phyloP scores from a whole-genome alignment of 2,113 vertebrate species.

The Microtus montanus region DNA sequence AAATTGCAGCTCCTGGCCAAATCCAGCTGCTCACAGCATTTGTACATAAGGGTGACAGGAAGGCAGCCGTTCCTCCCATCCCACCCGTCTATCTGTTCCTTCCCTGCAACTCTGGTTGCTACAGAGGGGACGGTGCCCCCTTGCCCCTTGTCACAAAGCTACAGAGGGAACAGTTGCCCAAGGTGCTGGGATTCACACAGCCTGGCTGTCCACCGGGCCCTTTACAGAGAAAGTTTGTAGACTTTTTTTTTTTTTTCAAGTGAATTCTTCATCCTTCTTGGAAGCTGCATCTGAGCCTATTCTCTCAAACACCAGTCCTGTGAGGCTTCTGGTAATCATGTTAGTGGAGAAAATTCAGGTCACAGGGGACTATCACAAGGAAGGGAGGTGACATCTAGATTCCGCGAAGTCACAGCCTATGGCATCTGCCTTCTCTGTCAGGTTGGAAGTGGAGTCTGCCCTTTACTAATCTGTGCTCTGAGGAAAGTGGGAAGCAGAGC shows the following conservation, averaged over 20 bases:
- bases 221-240: neutral
- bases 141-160: neutral
- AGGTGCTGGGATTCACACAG: neutral
- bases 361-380: neutral
- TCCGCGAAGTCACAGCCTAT: neutral
- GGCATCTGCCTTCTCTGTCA: neutral
- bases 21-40: neutral
- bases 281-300: neutral
- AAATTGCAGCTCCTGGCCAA: neutral
- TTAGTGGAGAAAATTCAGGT: slow-evolving; percentile 11
- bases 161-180: neutral
- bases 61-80: neutral
- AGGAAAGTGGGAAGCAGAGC: too few species aligned
- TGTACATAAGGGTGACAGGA: neutral
- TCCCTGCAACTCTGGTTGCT: neutral
- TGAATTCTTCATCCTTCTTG: neutral
- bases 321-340: neutral
- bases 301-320: neutral
- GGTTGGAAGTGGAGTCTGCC: neutral
- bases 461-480: too few species aligned
- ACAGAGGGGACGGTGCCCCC: neutral
- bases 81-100: neutral
- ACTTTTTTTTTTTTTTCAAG: neutral
- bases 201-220: neutral
- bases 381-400: neutral